A percentile compares a stretch with the other conserved stretches of the same genome.
Conservation (phyloP, 2,113 vertebrate species). For the Gambusia affinis region DNA sequence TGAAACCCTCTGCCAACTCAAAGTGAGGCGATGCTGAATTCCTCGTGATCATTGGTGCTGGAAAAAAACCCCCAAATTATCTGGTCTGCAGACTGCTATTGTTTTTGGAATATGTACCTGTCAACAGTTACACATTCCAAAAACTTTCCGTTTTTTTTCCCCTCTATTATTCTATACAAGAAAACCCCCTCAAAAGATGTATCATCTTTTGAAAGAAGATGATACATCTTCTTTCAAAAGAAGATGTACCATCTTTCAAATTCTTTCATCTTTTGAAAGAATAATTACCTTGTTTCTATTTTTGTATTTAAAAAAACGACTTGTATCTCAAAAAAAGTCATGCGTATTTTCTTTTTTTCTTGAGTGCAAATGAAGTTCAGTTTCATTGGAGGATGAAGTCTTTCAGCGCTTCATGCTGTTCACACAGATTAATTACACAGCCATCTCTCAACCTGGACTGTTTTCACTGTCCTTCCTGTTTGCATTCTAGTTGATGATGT, state of each 20-base stretch:
- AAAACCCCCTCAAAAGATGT: background rate
- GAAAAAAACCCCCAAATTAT: background rate
- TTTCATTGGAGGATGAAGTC: conserved; percentile 30
- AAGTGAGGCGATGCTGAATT: background rate
- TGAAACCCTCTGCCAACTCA: background rate
- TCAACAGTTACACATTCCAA: too few species aligned
- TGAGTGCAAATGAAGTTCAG: background rate
- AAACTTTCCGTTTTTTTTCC: background rate
- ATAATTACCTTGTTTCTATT: too few species aligned
- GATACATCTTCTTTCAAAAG: too few species aligned
- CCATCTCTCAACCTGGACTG: conserved; percentile 13
- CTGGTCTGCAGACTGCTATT: background rate
- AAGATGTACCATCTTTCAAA: too few species aligned
- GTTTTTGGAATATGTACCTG: background rate
- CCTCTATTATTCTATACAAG: background rate
- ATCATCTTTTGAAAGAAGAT: too few species aligned
- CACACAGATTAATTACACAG: conserved; percentile 46
- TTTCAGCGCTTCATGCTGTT: conserved; percentile 25
- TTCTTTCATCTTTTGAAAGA: too few species aligned
- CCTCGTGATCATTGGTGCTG: background rate
- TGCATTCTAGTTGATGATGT: conserved; percentile 12
- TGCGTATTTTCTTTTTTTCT: background rate
- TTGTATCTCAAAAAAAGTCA: background rate
- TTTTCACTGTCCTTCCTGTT: conserved; percentile 33
- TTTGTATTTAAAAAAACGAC: too few species aligned